Conservation (phyloP, 2,113 vertebrate species). For the Fregata magnificens region DNA sequence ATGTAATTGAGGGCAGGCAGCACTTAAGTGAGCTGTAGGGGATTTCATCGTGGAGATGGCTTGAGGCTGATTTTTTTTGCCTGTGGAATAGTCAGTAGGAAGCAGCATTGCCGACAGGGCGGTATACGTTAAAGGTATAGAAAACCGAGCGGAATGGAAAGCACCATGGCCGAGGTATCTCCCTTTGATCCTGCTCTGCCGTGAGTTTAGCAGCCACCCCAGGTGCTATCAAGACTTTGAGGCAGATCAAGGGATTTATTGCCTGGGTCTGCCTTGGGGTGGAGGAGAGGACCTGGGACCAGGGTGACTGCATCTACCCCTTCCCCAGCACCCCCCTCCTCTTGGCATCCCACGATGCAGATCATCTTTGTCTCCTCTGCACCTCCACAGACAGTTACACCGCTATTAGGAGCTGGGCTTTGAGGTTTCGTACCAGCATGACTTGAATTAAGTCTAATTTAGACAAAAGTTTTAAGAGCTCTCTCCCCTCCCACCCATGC, state of each 20-base stretch:
- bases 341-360: neutral
- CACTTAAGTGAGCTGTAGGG: neutral
- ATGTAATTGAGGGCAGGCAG: neutral
- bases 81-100: neutral
- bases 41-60: neutral
- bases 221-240: neutral
- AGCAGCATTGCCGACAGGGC: neutral
- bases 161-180: rapidly evolving
- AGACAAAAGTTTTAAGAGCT: neutral
- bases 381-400: neutral
- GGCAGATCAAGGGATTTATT: neutral
- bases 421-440: neutral
- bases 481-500: neutral
- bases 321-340: neutral
- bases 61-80: neutral
- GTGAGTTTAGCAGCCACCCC: neutral
- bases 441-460: neutral
- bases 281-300: neutral
- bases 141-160: neutral
- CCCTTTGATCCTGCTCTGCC: neutral
- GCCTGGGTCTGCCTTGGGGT: neutral
- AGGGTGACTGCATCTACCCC: neutral
- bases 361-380: neutral
- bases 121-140: neutral
- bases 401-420: neutral